Base-by-base conservation (phyloP, 2,888 invertebrate species). In the Lottia gigantea region DNA sequence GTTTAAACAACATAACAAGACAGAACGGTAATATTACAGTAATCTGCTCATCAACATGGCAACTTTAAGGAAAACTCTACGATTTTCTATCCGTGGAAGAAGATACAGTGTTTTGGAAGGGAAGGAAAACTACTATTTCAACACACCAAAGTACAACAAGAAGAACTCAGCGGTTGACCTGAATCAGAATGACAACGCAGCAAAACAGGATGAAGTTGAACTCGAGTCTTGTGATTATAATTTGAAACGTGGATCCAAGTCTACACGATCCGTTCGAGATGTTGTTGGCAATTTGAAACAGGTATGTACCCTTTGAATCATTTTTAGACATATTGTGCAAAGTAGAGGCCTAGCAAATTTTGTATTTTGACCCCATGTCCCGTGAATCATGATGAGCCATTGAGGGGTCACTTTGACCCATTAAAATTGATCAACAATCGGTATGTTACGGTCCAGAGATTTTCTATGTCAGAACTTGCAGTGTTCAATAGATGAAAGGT, bases 241-340 rank as follows among this genome's bases (percentile, higher is more conserved):
- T 49, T 72, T 81, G 12, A 64, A 77, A 31, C 70, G 82, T 64
- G 79, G 81, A 62, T 79, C 78, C 25, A 79, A 77, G 55, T 67
- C 82, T 15, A 82, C 82, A 19, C 75, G 76, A 67, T 84, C 84
- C 0, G 81, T 85, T 19, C 74, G 83, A 61, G 83, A 83, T 75
- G 85, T 83, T 19, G 81, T 85, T 46, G 85, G 83, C 45, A 79
- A 75, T 45, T 71, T 85, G 31, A 79, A 79, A 76, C 84, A 85
- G 82, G 83, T 82, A 66, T 46, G 46, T 19, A 45, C n/a, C n/a
- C n/a, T n/a, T n/a, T n/a, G n/a, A n/a, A n/a, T n/a, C n/a, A n/a
- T n/a, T n/a, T n/a, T n/a, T n/a, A n/a, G n/a, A 45, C 23, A 65
- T 65, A 65, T 4, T 6, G 26, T 25, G 7, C 19, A 62, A 19